Base-by-base conservation (phyloP, 2,113 vertebrate genomes). In the Asarcornis scutulata region DNA sequence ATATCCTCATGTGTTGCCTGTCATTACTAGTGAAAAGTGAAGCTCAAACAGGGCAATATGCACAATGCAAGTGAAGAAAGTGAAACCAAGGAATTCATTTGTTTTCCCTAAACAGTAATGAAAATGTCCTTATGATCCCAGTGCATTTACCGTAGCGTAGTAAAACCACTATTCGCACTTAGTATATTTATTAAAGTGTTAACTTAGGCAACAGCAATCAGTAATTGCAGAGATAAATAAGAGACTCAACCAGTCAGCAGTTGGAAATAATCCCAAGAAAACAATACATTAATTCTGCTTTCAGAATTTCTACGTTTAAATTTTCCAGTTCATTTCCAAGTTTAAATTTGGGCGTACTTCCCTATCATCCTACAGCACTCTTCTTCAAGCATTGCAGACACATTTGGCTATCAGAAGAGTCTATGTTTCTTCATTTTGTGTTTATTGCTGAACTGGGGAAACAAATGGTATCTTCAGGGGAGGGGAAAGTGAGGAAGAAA, bases 1-100 rank as follows among this genome's bases (percentile, higher is more conserved):
- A 17, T 9, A 16, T 9, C 38, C 38, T 52, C 3, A 0, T 9
- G n/a, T 52, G 23, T 63, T 84, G 27, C 64, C 64, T 50, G 27
- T 34, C 40, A 38, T 38, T 44, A 2, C 36, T 17, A 7, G 31
- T 20, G 46, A 85, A 44, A 72, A 79, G 32, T 3, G 42, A n/a
- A 55, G 32, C 62, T 87, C 66, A 56, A 26, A 55, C 5, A 64
- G 56, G 32, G 38, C 67, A 34, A 59, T 8, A 1, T 17, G 22
- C 32, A 72, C 78, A 92, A 75, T 4, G 7, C n/a, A 23, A 0
- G 0, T 13, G 27, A 66, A 86, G 0, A 1, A 7, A 7, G 26
- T 11, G 3, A 31, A 48, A 71, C 16, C 1, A 11, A 36, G n/a
- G 14, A 87, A 82, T 68, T 62, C 0, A 46, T 55, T 84, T 89